Conservation (phyloP, 2,888 invertebrate genomes). For the Ligdia adustata region DNA sequence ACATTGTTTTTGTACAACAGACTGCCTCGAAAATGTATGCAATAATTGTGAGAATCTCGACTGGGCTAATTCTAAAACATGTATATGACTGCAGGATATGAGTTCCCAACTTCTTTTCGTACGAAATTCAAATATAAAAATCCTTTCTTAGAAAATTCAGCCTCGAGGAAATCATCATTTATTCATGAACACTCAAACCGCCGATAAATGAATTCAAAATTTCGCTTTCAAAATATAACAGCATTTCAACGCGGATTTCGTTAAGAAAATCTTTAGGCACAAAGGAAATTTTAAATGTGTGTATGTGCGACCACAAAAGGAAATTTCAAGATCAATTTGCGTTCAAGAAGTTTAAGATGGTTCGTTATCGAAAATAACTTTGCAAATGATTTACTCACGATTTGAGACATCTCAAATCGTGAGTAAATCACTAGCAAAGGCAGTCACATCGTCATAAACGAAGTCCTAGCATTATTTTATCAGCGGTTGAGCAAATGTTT, state of each 20-base stretch:
- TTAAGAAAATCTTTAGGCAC: constrained; percentile 8
- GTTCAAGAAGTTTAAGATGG: constrained; percentile 1
- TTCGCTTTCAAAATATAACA: constrained; percentile 21
- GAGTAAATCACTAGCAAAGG: no score
- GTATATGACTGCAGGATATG: constrained; percentile 2
- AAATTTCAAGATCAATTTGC: constrained; percentile 7
- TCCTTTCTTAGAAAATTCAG: constrained; percentile 6
- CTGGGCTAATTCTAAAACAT: no score
- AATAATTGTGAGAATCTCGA: no score
- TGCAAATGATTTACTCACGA: no score
- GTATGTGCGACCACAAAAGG: background rate
- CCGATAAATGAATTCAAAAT: constrained; percentile 21
- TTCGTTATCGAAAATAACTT: no score
- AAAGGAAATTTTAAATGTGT: constrained; percentile 13
- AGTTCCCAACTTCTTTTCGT: background rate
- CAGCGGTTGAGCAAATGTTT: no score
- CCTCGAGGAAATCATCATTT: constrained; percentile 24
- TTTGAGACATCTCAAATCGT: no score
- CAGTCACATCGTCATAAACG: no score
- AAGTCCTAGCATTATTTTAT: no score
- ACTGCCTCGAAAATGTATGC: no score
- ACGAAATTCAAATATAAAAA: constrained; percentile 8
- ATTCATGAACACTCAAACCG: constrained; percentile 32
- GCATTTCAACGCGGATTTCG: constrained; percentile 12
- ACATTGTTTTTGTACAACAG: no score